A percentile compares a stretch with the other conserved stretches of the same genome.
phyloP scores from a whole-genome alignment of 2,797 vertebrate species.

The Siniperca undulata region DNA sequence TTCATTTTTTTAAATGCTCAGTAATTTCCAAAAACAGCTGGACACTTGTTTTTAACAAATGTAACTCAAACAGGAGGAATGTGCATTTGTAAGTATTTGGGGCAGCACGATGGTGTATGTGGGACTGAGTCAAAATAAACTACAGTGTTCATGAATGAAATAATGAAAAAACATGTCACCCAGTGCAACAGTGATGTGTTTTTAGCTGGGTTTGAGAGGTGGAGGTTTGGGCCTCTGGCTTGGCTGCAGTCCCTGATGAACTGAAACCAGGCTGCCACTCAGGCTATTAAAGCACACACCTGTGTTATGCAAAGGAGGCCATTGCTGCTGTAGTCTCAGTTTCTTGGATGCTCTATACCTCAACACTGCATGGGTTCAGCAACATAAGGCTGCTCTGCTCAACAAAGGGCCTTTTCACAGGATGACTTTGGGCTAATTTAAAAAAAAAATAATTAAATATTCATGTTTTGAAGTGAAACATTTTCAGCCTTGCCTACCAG shows the following conservation, averaged over 20 bases:
- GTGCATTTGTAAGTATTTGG: too few species aligned
- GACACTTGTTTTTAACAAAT: too few species aligned
- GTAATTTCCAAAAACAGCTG: too few species aligned
- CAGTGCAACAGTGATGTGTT: neutral
- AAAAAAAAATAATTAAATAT: neutral
- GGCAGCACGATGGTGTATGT: neutral
- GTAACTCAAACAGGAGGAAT: too few species aligned
- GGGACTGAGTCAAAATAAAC: neutral
- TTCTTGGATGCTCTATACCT: too few species aligned
- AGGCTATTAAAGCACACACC: too few species aligned
- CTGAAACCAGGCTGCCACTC: conserved; percentile 1
- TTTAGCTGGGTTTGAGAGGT: neutral
- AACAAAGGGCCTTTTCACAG: neutral
- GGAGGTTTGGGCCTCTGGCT: neutral
- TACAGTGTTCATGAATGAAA: neutral
- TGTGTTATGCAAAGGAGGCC: too few species aligned
- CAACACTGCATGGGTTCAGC: too few species aligned
- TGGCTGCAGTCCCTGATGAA: conserved; percentile 3
- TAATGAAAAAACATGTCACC: neutral
- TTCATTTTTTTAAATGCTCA: too few species aligned
- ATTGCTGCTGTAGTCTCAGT: too few species aligned
- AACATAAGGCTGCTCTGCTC: too few species aligned
- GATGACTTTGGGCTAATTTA: neutral
- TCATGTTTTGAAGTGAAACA: neutral
- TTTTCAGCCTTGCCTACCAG: neutral